Base-by-base conservation (phyloP, 1,140 invertebrate species). In the Heliconius nattereri region DNA sequence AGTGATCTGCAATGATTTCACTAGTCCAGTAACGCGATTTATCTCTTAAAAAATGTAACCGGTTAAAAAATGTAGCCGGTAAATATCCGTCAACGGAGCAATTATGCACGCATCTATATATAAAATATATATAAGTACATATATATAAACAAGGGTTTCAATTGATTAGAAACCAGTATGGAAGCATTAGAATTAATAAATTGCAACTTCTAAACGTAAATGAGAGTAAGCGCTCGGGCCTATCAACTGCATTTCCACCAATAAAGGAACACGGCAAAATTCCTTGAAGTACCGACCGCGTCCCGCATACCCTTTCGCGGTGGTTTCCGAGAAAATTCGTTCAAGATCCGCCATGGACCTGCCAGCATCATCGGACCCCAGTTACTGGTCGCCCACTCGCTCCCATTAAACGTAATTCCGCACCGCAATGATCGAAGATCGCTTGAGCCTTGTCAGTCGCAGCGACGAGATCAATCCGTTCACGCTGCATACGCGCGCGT, bases 261-360 rank as follows among this genome's bases (percentile, higher is more conserved):
- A 66, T 57, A 60, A 72, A 82, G 78, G 83, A 82, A 84, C 78
- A 79, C 76, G 81, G 84, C 78, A 83, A 72, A 85, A 89, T 90
- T 86, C 87, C 84, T 79, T 60, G 80, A 79, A 81, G 54, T 19
- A 82, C 73, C 80, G 80, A 66, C 85, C 87, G 87, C 80, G 89
- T 88, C 89, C 90, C 83, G 89, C 84, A 89, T 93, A 87, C 82
- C 90, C 91, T 89, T 92, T 85, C 84, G 83, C 75, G 89, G 84
- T 78, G 57, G 83, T 78, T 93, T 92, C 91, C 82, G 83, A 89
- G 91, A 91, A 92, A 75, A 75, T 60, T 82, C 75, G 78, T 72
- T 75, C 80, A 82, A 87, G 71, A 71, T 71, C 71, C 71, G 71
- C 32, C 37, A 71, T 20, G 29, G 82, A 82, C 86, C 87, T 84